Evolutionary conservation across 1,140 invertebrate species (phyloP), one percentile per base, ranked within the genome.

Genomic region (Venturia canescens): DNA sequence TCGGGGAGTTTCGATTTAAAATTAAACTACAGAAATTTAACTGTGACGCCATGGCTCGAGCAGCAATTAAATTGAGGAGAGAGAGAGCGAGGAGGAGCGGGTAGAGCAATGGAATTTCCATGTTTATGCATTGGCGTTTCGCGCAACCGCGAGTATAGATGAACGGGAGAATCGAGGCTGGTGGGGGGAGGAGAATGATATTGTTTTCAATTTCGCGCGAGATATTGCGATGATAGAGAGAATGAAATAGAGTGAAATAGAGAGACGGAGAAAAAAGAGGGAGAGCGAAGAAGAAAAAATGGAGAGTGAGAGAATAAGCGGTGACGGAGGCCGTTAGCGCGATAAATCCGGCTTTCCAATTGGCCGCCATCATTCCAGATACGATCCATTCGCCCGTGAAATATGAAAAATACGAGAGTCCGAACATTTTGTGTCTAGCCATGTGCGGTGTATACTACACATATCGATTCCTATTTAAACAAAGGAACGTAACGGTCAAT

Each of bases 271-370:
- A 26, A 26, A 66, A 66, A 66, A 66, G 60, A 63, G 60, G 13
- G 84, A 89, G 87, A 83, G 84, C 3, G 67, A 70, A 31, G 18
- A 4, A 38, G n/a, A 70, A 27, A 44, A 44, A 44, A 5, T 44
- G 27, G 69, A 23, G 69, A 38, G 31, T 53, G 48, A 60, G 50
- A 26, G 23, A 23, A 63, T 63, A 27, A 53, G 29, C 77, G 82
- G 83, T 86, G 87, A 88, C 87, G 85, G 84, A 57, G 50, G 60
- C 84, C 84, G 83, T 85, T 84, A 84, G 82, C 80, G 86, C 84
- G 84, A 88, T 88, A 88, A 88, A 89, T 89, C 83, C 84, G 86
- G 69, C 81, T 86, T 86, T 87, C 83, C 86, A 87, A 88, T 88
- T 86, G 85, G 86, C 85, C 83, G 79, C 84, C 84, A 86, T 82